Base-by-base conservation (phyloP, 1,140 invertebrate species). In the Plectus sambesii region DNA sequence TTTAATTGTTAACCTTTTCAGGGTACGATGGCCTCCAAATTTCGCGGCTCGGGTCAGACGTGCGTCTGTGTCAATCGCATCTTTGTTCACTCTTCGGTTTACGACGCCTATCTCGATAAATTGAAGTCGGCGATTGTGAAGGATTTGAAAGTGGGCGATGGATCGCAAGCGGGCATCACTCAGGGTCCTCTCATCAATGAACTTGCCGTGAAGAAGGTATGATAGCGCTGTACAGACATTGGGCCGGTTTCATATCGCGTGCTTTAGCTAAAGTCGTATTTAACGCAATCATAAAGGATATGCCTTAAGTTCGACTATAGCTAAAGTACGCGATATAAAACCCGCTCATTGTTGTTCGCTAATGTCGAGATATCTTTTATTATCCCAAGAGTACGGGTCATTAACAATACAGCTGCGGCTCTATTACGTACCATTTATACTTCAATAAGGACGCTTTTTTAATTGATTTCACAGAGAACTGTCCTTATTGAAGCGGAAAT, bases 31-130 rank as follows among this genome's bases (percentile, higher is more conserved):
- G 75, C 78, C 3, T 83, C 84, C 4, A 99, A 98, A 75, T 98
- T 97, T 66, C 78, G 94, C 54, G 90, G 92, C 69, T 82, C 84
- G 67, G 93, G 93, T n/a, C 82, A 82, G 72, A 89, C 93, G 1
- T 99, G 94, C 73, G 81, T 98, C 20, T 86, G 86, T 55, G 81
- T 90, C 0, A 98, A 98, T 71, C 76, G 90, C 55, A 84, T 97
- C 60, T 80, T 93, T 46, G 80, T 97, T 22, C 87, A 98, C 65
- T 79, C 82, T 49, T 75, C 77, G 47, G 72, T 97, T 39, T 84
- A 82, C 70, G 82, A 92, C 58, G 66, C 80, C 59, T 98, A 96
- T 77, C 74, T 94, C 0, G 65, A 75, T 5, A 79, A 79, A 60
- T 74, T 97, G 23, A 73, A 77, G 24, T 69, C 75, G 42, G 76